Percentiles rank a stretch among this genome's conserved stretches.
Evolutionary conservation across 2,113 vertebrate genomes (phyloP).

Genomic region (Terrapene triunguis): DNA sequence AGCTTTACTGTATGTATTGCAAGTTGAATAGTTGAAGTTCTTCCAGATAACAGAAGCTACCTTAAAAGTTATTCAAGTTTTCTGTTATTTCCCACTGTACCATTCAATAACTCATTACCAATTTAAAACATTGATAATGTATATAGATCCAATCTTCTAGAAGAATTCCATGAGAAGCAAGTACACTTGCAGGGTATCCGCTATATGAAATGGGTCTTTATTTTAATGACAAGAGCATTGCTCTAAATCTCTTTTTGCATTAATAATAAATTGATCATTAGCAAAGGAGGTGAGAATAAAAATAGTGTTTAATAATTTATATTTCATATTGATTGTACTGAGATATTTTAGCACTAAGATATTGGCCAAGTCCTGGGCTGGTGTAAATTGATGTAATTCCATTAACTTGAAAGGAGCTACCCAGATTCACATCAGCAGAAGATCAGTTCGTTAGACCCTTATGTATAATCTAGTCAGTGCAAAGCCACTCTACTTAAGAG

Average conservation of each 20-base stretch:
- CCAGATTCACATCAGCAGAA: not conserved
- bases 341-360: not conserved
- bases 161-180: slow-evolving; percentile 32
- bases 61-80: slow-evolving; percentile 37
- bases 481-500: rapidly evolving
- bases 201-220: slow-evolving; percentile 17
- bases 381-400: not conserved
- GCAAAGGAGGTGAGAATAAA: slow-evolving; percentile 33
- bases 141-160: slow-evolving; percentile 7
- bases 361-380: not conserved
- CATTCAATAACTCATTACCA: slow-evolving; percentile 44
- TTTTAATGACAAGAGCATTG: slow-evolving; percentile 15
- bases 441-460: not conserved
- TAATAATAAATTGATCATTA: slow-evolving; percentile 47
- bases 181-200: not conserved
- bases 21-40: not conserved
- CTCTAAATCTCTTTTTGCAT: slow-evolving; percentile 39
- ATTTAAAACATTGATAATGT: slow-evolving; percentile 25
- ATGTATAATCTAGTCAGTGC: not conserved
- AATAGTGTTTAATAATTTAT: slow-evolving; percentile 32
- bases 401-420: not conserved
- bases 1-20: not conserved
- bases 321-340: slow-evolving; percentile 26
- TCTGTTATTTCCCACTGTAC: slow-evolving; percentile 8
- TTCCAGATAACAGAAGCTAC: not conserved